These are phyloP conservation scores for Melikaiella ostensackeni DNA, from an alignment of 2,888 invertebrate genomes.

Conservation along the genomic window DNA sequence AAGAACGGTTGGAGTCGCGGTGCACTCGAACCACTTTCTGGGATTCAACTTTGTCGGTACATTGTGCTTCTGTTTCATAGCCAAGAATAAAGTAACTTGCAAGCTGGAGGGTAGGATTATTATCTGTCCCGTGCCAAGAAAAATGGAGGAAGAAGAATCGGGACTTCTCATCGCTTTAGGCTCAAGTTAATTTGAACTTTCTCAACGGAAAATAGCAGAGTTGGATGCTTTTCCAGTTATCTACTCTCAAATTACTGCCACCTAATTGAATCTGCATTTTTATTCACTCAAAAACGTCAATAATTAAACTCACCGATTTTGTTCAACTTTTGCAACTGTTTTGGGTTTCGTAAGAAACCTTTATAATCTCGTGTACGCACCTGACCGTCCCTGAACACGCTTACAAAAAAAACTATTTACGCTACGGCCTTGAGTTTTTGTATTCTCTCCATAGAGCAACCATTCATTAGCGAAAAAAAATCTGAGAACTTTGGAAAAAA, in stretches of 20 bases:
- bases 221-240: slow-evolving; percentile 2
- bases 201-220: slow-evolving; percentile 15
- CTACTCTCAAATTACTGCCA: slow-evolving; percentile 8
- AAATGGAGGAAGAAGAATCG: slow-evolving; percentile 33
- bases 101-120: slow-evolving; percentile 38
- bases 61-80: slow-evolving; percentile 44
- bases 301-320: background rate
- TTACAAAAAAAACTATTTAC: no score
- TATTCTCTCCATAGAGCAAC: no score
- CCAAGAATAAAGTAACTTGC: slow-evolving; percentile 41
- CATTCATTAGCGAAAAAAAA: no score
- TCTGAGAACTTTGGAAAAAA: no score
- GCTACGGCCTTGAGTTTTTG: no score
- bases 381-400: no score
- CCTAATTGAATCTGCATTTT: background rate
- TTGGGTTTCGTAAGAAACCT: no score
- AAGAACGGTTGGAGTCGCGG: slow-evolving; percentile 24
- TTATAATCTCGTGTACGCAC: no score
- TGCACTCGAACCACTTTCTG: slow-evolving; percentile 43
- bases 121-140: slow-evolving; percentile 41
- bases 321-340: background rate
- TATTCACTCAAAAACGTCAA: background rate
- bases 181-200: slow-evolving; percentile 31
- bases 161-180: slow-evolving; percentile 27
- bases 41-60: slow-evolving; percentile 45